Evolutionary conservation across 2,113 vertebrate genomes (phyloP).

Genomic region (Phaetusa simplex): DNA sequence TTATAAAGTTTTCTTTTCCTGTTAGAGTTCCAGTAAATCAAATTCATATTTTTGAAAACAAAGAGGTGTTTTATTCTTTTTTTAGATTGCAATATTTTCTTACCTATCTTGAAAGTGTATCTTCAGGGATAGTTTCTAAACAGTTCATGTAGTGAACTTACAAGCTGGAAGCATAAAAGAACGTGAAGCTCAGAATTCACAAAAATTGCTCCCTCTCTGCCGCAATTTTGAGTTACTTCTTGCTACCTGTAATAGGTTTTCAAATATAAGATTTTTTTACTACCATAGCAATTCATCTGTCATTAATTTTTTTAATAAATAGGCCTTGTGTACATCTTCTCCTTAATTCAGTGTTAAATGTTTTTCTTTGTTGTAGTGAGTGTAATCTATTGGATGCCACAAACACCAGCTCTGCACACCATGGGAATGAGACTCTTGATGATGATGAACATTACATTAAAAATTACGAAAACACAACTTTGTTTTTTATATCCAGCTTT

Average conservation of each 20-base stretch:
- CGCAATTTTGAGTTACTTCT: not conserved
- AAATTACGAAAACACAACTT: conserved; percentile 95
- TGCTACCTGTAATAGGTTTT: not conserved
- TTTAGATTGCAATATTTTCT: not conserved
- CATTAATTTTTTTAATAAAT: not conserved
- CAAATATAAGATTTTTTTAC: not conserved
- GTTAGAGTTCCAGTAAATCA: not conserved
- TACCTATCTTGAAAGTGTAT: not conserved
- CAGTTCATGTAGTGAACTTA: not conserved
- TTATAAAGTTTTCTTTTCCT: not conserved
- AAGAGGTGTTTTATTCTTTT: not conserved
- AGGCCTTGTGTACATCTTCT: not conserved
- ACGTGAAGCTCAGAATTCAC: not conserved
- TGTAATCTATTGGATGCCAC: conserved; percentile 72
- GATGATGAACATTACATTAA: conserved; percentile 88
- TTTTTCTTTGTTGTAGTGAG: conserved; percentile 69
- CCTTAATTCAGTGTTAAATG: not conserved
- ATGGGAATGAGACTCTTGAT: conserved; percentile 71
- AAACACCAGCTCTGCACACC: conserved; percentile 54
- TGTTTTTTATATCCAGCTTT: conserved; percentile 96
- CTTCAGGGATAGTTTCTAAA: not conserved
- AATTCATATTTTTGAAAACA: not conserved
- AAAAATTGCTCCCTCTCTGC: not conserved
- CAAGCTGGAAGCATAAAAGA: not conserved
- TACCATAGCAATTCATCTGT: not conserved